Evolutionary conservation across 2,113 vertebrate genomes (phyloP), one percentile per base, ranked within the genome.

Genomic region (Asarcornis scutulata): DNA sequence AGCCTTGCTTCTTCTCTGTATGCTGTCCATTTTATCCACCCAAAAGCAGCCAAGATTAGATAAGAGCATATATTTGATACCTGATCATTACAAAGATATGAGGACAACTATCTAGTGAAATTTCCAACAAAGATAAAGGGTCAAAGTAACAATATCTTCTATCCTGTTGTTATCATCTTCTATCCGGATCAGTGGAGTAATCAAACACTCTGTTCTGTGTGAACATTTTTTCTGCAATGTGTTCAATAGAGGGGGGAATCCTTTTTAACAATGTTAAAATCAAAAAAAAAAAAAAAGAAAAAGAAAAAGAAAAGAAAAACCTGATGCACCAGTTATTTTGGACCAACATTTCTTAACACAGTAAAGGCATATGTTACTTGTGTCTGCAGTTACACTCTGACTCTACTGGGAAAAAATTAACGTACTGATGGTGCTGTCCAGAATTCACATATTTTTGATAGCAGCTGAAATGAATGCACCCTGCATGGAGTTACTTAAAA

Each of bases 211-310:
- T 60, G 18, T 42, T 48, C 50, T 63, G 5, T 3, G 11, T 8
- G 36, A 85, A 15, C 6, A 8, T 0, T 1, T 27, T 83, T 76
- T 26, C 18, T n/a, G 11, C 32, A 46, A 3, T 7, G 3, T 15
- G 10, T 55, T 10, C 16, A 42, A 20, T 16, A 58, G 0, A 53
- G 17, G 7, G 8, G 7, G 5, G 78, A 67, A 63, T 40, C 0
- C 1, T 69, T 69, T 73, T 11, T 26, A 18, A 4, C n/a, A 12
- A 42, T 17, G 3, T 7, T 44, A 6, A 58, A 66, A 42, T 6
- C 40, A 56, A 36, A 20, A 14, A 18, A 11, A 12, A 36, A 18
- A 40, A 58, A 36, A 20, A 40, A 58, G n/a, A 20, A 15, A 5
- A 11, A n/a, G 10, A 55, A 17, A 21, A 10, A 10, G 6, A 13